Evolutionary conservation across 2,797 vertebrate genomes (phyloP), one percentile per base, ranked within the genome.

Genomic region (Limnodromus scolopaceus): DNA sequence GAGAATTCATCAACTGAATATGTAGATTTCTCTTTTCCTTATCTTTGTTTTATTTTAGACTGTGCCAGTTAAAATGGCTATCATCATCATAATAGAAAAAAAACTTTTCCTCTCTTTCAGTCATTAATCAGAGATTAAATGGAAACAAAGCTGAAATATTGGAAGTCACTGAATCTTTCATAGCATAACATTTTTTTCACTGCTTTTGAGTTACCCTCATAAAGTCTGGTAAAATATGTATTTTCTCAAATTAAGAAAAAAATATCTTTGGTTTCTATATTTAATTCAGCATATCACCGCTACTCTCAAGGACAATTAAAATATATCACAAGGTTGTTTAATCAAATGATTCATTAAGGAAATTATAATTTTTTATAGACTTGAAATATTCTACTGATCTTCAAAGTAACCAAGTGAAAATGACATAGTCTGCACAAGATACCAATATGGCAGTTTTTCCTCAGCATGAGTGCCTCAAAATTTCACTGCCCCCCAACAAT

Each of bases 401-500:
- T 66, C 61, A 84, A 39, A 70, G 12, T 13, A 66, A 60, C 3
- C 20, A 16, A 11, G 7, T 46, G 24, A 74, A 89, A 51, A 49
- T 45, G 1, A 19, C 25, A 81, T 22, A 27, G 17, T 54, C 16
- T 77, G 3, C 15, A 16, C 1, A 4, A 64, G 5, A 6, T 48
- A 58, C 4, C 20, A 39, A 25, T 72, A 45, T 4, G 9, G 9
- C 12, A 41, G 12, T 11, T 43, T 45, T 57, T 48, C 3, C 4
- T 46, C 11, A 30, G 6, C 9, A 23, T 32, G 25, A 72, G 1
- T 60, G 12, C 11, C 32, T 48, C 1, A 0, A 9, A 65, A 43
- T 65, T 66, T 25, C 4, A 1, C 8, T 9, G 1, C 16, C 3
- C 6, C 10, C 3, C 18, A 49, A 8, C 3, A 58, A 14, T 16